Conservation (phyloP, 2,113 vertebrate species). For the Lepisosteus oculatus region DNA sequence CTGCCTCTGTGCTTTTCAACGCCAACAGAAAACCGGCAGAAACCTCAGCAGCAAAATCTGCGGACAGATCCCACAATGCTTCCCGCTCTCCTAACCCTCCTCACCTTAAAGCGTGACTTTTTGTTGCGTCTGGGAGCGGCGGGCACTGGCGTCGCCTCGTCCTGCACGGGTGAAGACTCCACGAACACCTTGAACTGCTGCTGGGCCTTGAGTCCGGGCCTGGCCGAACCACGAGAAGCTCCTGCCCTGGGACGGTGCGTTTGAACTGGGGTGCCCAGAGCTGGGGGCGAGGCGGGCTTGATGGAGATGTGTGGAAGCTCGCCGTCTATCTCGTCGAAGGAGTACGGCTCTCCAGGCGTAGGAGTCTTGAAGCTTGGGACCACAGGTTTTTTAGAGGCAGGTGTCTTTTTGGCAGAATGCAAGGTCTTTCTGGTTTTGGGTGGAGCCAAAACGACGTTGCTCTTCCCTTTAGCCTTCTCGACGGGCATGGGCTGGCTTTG, state of each 20-base stretch:
- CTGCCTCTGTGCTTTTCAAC: too few species aligned
- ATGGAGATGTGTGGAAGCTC: slow-evolving; percentile 45
- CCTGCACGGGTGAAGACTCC: slow-evolving; percentile 52
- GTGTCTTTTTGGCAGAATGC: slow-evolving; percentile 36
- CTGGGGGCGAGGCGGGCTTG: slow-evolving; percentile 16
- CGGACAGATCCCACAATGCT: too few species aligned
- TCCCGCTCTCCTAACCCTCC: background rate
- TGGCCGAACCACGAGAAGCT: slow-evolving; percentile 31
- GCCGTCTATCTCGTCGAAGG: slow-evolving; percentile 50
- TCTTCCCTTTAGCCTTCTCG: background rate
- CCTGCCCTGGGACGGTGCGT: slow-evolving; percentile 20
- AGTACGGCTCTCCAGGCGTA: slow-evolving; percentile 21
- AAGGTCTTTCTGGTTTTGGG: slow-evolving; percentile 33
- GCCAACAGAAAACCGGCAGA: too few species aligned
- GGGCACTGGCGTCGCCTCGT: slow-evolving; percentile 48
- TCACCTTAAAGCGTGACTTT: slow-evolving; percentile 75
- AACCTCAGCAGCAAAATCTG: too few species aligned
- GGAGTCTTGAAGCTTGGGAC: slow-evolving; percentile 17
- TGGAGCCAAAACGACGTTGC: background rate
- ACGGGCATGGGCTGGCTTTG: slow-evolving; percentile 20
- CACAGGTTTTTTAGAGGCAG: slow-evolving; percentile 52
- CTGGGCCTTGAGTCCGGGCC: slow-evolving; percentile 27
- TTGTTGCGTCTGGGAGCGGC: slow-evolving; percentile 73
- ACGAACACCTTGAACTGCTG: slow-evolving; percentile 76
- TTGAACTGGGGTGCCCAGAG: slow-evolving; percentile 56